Evolutionary conservation across 2,797 vertebrate genomes (phyloP), one percentile per base, ranked within the genome.

Genomic region (Orestias chungarensis): DNA sequence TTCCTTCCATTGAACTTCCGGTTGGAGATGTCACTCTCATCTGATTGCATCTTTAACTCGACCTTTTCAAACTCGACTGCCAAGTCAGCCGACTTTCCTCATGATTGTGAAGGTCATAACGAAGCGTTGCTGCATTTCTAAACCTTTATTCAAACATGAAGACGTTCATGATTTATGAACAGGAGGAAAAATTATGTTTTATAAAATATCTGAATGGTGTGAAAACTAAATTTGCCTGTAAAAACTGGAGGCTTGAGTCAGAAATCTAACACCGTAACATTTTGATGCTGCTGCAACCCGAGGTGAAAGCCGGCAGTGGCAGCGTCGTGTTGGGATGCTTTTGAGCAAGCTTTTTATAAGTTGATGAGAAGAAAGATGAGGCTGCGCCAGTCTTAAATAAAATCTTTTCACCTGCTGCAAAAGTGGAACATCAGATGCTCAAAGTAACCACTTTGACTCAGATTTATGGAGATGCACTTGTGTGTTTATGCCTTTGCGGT

Each of bases 401-500:
- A 62, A 0, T 0, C 20, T 40, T 38, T 61, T 33, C n/a, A 33
- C 17, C 11, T 4, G 49, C 23, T 62, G 33, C 49, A 25, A n/a
- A 40, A 62, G 11, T n/a, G n/a, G n/a, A n/a, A n/a, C 38, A 4
- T 9, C 38, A 40, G 38, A 40, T 40, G 38, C 38, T 4, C 38
- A 40, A 40, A 40, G 4, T 40, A 40, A 40, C 38, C 9, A 40
- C 4, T 9, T n/a, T n/a, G n/a, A 62, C 25, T 40, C 35, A 7
- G 15, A 62, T 42, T 62, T 62, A 62, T 15, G 3, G 38, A 61
- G 23, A 62, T 42, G 35, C 59, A 62, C 38, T 6, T 40, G 59
- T 25, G 42, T 25, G 23, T 73, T 18, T 1, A 78, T 84, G 57
- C n/a, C n/a, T n/a, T n/a, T 54, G 29, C 73, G 68, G 31, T 59